phyloP scores from a whole-genome alignment of 2,797 vertebrate species.

The Cyprinodon diabolis region DNA sequence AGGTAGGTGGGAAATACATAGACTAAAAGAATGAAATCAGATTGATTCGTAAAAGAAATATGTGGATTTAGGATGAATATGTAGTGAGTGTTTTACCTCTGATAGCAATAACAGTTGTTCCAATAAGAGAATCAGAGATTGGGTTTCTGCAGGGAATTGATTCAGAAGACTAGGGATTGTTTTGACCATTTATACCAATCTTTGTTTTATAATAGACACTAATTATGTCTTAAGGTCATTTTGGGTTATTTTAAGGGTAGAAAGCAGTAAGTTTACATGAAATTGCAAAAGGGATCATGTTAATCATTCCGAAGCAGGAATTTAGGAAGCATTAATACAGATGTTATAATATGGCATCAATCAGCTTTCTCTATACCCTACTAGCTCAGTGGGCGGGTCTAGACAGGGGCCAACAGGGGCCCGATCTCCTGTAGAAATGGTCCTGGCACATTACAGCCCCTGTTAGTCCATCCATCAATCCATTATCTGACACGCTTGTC shows the following conservation, averaged over 20 bases:
- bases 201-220: not conserved
- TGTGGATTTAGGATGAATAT: not conserved
- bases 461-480: too few species aligned
- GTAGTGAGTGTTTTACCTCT: not conserved
- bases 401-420: too few species aligned
- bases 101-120: not conserved
- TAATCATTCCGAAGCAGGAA: not conserved
- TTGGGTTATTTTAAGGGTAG: not conserved
- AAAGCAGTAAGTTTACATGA: not conserved
- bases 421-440: too few species aligned
- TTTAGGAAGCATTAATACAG: not conserved
- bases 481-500: too few species aligned
- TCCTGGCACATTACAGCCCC: too few species aligned
- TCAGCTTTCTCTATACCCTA: too few species aligned
- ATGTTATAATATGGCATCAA: not conserved
- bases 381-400: too few species aligned
- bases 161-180: not conserved
- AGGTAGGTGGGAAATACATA: slow-evolving; percentile 59
- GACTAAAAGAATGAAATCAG: not conserved
- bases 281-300: not conserved
- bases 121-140: slow-evolving; percentile 2
- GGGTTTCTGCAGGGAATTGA: not conserved
- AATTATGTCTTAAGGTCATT: not conserved
- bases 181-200: not conserved
- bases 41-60: not conserved